Evolutionary conservation across 2,888 invertebrate species (phyloP), one percentile per base, ranked within the genome.

Genomic region (Phasia obesa): DNA sequence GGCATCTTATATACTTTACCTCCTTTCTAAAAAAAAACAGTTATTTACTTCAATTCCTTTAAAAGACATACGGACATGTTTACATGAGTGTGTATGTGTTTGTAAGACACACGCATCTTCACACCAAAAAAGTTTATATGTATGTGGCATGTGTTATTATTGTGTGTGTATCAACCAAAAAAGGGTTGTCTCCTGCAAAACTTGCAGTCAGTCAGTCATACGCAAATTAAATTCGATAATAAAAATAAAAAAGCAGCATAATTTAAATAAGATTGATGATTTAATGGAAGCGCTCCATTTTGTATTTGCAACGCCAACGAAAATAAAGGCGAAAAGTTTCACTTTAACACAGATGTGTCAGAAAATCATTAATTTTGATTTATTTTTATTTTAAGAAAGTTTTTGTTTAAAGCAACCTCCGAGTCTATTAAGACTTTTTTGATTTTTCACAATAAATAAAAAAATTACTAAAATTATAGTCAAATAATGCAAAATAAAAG

Each of bases 231-330:
- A 47, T 42, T n/a, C 42, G n/a, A 42, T 15, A 1, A 47, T 47
- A 17, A 47, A 47, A 47, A 47, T 6, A 11, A 38, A 38, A 38
- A 38, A 19, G 11, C 51, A 47, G 65, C 19, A 64, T 71, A 78
- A 83, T 76, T 83, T 79, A 83, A 75, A 71, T 35, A 83, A 83
- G 83, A 83, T 83, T 79, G 83, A 83, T 79, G 83, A 53, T 47
- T 74, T 47, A 64, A 31, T 31, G 75, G 27, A 76, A 79, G 23
- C 42, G 70, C 79, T 62, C 70, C 70, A 77, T 77, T 77, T 77
- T 77, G 69, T 70, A 49, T 67, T 62, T 47, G 2, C 35, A 69
- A 47, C 47, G 47, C n/a, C 31, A 44, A 25, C 35, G 25, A 53
- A 11, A 25, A 27, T 1, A 31, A 23, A 47, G 67, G n/a, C 42